Percentiles rank a stretch among this genome's conserved stretches.
Evolutionary conservation across 1,140 invertebrate genomes (phyloP).

Genomic region (Drosophila ambigua): DNA sequence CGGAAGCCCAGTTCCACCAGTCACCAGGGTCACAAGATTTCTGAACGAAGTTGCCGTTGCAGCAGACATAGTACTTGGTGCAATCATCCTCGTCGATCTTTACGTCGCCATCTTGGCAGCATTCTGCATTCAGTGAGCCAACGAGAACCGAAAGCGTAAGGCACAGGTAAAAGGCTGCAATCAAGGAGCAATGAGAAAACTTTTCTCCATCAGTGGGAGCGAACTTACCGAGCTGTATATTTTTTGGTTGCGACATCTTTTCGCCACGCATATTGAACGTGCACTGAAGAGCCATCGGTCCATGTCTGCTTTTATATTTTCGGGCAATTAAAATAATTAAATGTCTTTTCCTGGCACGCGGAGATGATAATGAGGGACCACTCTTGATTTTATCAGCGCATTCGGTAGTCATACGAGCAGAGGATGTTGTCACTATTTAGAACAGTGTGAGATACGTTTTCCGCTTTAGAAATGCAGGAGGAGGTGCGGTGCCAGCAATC

Average conservation of each 20-base stretch:
- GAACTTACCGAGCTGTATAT: conserved; percentile 43
- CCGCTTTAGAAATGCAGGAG: background rate
- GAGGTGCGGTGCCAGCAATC: background rate
- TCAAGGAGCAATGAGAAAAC: background rate
- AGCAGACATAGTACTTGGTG: conserved; percentile 50
- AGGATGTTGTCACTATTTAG: conserved; percentile 41
- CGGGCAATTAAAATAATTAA: conserved; percentile 69
- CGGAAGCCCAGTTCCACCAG: conserved; percentile 31
- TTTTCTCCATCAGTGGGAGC: background rate
- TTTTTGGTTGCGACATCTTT: conserved; percentile 49
- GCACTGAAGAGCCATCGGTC: conserved; percentile 38
- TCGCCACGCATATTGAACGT: conserved; percentile 21
- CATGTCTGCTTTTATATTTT: conserved; percentile 65
- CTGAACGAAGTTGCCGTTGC: conserved; percentile 41
- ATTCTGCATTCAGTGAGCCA: conserved; percentile 37
- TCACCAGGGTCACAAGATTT: conserved; percentile 44
- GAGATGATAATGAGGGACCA: conserved; percentile 47
- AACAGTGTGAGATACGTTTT: conserved; percentile 1
- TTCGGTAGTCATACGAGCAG: conserved; percentile 44
- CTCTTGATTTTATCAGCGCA: conserved; percentile 42
- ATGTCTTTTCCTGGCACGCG: conserved; percentile 43
- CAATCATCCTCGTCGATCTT: conserved; percentile 49
- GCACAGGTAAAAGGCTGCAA: conserved; percentile 27
- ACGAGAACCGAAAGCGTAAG: conserved; percentile 34
- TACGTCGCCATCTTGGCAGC: conserved; percentile 52